Percentiles rank a stretch among this genome's conserved stretches.
These are phyloP conservation scores for Setophaga coronata DNA, from an alignment of 2,113 vertebrate species.

Conservation along the genomic window DNA sequence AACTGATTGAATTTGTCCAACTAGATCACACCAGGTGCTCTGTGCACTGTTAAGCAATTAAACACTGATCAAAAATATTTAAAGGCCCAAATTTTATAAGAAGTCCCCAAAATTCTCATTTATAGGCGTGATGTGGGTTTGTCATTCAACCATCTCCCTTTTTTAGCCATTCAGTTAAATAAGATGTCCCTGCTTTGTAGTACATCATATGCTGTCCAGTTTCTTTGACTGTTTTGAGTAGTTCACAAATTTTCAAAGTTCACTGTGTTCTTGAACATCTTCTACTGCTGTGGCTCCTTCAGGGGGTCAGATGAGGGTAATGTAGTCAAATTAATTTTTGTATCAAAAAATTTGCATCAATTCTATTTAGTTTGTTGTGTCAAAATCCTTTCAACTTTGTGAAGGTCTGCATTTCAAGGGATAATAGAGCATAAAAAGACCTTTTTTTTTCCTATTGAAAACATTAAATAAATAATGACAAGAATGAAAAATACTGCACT, in stretches of 20 bases:
- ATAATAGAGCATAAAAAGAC: neutral
- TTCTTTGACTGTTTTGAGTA: neutral
- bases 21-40: neutral
- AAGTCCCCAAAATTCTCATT: neutral
- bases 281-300: neutral
- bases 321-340: neutral
- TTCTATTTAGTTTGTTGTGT: neutral
- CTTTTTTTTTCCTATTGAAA: neutral
- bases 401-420: neutral
- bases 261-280: neutral
- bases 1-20: neutral
- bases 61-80: neutral
- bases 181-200: neutral
- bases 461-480: constrained; percentile 29
- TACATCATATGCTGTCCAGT: neutral
- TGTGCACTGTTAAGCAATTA: neutral
- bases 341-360: neutral
- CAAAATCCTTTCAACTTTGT: neutral
- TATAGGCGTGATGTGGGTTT: fast-evolving
- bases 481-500: neutral
- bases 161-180: neutral
- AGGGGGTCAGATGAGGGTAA: neutral
- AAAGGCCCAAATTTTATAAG: neutral
- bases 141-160: neutral
- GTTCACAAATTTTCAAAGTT: neutral